phyloP scores from a whole-genome alignment of 2,797 vertebrate genomes.

The Sus cebifrons region DNA sequence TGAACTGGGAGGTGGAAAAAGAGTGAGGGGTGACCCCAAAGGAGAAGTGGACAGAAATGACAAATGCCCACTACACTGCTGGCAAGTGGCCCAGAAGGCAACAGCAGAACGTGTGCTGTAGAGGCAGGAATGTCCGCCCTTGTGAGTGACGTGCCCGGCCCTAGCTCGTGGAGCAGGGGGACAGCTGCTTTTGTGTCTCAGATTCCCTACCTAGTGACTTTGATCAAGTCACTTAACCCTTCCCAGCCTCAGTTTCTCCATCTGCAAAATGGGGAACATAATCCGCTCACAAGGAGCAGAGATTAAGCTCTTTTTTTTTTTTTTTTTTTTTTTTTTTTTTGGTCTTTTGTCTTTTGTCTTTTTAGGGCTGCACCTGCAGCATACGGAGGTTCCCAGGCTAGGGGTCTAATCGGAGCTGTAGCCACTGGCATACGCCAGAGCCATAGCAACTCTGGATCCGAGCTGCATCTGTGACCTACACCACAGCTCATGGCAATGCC shows the following conservation, averaged over 20 bases:
- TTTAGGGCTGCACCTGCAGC: too few relatives aligned
- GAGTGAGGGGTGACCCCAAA: neutral
- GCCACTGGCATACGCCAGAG: too few relatives aligned
- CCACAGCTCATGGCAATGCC: too few relatives aligned
- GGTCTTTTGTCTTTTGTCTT: too few relatives aligned
- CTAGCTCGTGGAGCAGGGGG: accelerated
- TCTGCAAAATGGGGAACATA: neutral
- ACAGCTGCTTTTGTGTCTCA: neutral
- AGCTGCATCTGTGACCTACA: too few relatives aligned
- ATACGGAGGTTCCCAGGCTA: too few relatives aligned
- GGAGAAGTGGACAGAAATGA: neutral
- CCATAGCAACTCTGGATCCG: too few relatives aligned
- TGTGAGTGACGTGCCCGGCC: neutral
- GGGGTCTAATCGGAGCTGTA: too few relatives aligned
- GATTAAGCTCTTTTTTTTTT: neutral
- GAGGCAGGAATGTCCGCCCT: neutral
- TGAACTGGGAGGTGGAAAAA: neutral
- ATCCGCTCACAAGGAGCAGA: neutral
- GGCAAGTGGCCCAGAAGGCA: neutral
- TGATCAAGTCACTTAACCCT: neutral
- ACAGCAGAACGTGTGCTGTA: neutral
- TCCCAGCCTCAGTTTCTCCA: neutral
- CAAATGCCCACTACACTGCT: neutral
- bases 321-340: too few relatives aligned
- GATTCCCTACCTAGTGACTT: neutral